phyloP scores from a whole-genome alignment of 2,113 vertebrate species.

The Todiramphus chloris region DNA sequence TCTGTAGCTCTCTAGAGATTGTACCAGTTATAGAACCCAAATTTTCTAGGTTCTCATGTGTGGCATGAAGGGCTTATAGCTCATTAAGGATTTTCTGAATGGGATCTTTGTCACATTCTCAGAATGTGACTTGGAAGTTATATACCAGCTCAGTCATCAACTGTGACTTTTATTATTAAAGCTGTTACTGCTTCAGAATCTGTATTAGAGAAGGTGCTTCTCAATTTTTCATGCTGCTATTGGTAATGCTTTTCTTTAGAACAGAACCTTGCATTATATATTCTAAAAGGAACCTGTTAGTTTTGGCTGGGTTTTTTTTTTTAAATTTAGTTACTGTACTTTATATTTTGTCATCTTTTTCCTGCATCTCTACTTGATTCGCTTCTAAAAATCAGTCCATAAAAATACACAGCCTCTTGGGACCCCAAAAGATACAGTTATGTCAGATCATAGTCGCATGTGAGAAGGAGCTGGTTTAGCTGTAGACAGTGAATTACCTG shows the following conservation, averaged over 20 bases:
- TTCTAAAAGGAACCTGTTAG: neutral
- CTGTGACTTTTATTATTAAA: neutral
- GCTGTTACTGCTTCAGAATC: neutral
- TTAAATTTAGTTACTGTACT: neutral
- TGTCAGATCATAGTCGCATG: accelerated
- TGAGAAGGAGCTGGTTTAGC: neutral
- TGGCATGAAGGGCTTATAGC: neutral
- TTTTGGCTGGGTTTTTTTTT: neutral
- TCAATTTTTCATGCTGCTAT: neutral
- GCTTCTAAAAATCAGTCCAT: neutral
- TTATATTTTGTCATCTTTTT: neutral
- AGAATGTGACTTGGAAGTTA: slow-evolving; percentile 3
- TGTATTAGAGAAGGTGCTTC: neutral
- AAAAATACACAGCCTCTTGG: neutral
- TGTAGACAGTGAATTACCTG: neutral
- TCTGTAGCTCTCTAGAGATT: neutral
- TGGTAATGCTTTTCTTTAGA: neutral
- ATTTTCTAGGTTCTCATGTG: neutral
- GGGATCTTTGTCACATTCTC: neutral
- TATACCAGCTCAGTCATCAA: neutral
- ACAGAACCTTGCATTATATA: neutral
- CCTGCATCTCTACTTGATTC: neutral
- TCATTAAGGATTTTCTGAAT: slow-evolving; percentile 22
- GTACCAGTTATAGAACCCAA: slow-evolving; percentile 14
- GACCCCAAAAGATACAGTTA: neutral